Evolutionary conservation across 2,113 vertebrate genomes (phyloP).

Genomic region (Aleadryas rufinucha): DNA sequence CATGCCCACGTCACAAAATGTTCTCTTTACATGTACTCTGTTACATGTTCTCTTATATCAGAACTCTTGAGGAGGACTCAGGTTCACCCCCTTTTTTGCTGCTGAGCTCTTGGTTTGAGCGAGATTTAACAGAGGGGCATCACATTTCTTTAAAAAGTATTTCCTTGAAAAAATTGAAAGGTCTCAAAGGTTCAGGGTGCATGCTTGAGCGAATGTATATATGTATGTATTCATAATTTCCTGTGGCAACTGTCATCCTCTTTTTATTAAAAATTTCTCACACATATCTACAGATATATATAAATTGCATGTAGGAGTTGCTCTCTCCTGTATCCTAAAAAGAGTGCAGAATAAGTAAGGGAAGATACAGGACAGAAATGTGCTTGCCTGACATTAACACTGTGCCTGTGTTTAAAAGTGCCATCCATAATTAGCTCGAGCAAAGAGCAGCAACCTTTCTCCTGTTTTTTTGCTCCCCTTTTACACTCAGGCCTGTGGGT

Average conservation of each 20-base stretch:
- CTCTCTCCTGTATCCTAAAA: not conserved
- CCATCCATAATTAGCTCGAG: not conserved
- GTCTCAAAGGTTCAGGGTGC: not conserved
- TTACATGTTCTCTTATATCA: not conserved
- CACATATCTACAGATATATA: constrained; percentile 3
- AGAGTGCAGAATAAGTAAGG: not conserved
- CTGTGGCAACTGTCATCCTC: constrained; percentile 19
- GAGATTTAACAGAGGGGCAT: not conserved
- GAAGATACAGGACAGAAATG: not conserved
- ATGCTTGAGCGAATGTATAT: not conserved
- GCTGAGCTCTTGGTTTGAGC: not conserved
- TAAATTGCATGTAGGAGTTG: constrained; percentile 44
- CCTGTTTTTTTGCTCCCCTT: not conserved
- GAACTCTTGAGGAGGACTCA: not conserved
- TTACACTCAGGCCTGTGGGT: not conserved
- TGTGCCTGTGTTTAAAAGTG: not conserved
- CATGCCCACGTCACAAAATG: not conserved
- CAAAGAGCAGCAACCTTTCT: not conserved
- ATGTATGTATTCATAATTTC: constrained; percentile 4
- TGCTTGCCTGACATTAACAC: not conserved
- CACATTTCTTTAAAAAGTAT: not conserved
- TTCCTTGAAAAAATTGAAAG: not conserved
- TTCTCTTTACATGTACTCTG: not conserved
- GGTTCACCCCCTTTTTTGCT: not conserved
- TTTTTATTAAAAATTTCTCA: constrained; percentile 38